Conservation (phyloP, 2,113 vertebrate species). For the Tor tambroides region DNA sequence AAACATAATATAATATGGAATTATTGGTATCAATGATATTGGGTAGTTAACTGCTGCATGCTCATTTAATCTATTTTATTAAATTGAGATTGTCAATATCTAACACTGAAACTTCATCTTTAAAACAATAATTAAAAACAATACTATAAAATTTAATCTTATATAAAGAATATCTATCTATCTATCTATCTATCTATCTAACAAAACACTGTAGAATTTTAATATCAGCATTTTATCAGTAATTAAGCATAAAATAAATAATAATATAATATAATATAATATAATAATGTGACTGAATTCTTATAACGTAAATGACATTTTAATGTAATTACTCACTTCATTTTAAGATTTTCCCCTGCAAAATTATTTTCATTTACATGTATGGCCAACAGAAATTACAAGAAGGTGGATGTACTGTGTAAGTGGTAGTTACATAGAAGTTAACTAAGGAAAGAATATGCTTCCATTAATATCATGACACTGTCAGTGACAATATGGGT, state of each 20-base stretch:
- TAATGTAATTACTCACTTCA: background rate
- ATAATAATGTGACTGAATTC: background rate
- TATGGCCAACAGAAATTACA: background rate
- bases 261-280: background rate
- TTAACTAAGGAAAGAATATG: background rate
- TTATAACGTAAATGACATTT: background rate
- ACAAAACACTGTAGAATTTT: no score
- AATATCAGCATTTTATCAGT: no score
- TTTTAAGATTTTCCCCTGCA: background rate
- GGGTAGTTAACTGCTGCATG: no score
- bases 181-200: no score
- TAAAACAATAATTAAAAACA: no score
- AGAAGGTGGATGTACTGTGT: background rate
- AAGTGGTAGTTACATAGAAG: background rate
- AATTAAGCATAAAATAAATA: no score
- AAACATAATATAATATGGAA: background rate
- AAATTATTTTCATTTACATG: background rate
- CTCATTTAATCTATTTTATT: no score
- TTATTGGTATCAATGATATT: no score
- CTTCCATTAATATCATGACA: background rate
- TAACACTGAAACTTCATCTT: no score
- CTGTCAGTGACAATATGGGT: background rate
- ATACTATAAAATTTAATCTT: no score
- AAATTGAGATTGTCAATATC: no score
- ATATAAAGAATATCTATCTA: no score